Percentiles rank a stretch among this genome's conserved stretches.
phyloP scores from a whole-genome alignment of 2,888 invertebrate species.

The Meganola albula region DNA sequence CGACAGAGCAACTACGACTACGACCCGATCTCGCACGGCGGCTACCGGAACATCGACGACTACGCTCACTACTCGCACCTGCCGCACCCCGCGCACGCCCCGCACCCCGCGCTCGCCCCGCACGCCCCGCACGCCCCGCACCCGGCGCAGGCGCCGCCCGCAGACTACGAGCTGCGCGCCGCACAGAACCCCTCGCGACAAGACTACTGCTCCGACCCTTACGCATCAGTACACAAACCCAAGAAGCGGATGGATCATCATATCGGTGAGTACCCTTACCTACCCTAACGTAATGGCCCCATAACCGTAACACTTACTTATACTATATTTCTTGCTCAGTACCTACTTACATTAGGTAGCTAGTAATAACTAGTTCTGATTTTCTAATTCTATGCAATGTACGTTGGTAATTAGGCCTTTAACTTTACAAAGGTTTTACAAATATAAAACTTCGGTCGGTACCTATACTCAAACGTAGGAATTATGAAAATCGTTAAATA shows the following conservation, averaged over 20 bases:
- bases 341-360: too few species aligned
- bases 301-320: too few species aligned
- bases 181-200: constrained; percentile 91
- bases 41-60: constrained; percentile 89
- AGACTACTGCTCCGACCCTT: constrained; percentile 92
- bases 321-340: too few species aligned
- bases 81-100: constrained; percentile 58
- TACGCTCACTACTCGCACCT: constrained; percentile 91
- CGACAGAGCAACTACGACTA: constrained; percentile 83
- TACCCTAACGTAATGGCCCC: too few species aligned
- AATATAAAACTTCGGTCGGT: too few species aligned
- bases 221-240: constrained; percentile 92
- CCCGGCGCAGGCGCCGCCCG: constrained; percentile 62
- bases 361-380: too few species aligned
- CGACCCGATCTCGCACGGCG: constrained; percentile 88
- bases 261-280: constrained; percentile 87
- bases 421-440: too few species aligned
- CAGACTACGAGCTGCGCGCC: constrained; percentile 53
- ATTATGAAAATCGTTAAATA: too few species aligned
- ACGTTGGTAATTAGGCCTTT: too few species aligned
- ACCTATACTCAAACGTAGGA: too few species aligned
- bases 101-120: too few species aligned
- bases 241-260: constrained; percentile 92
- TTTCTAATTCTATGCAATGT: too few species aligned
- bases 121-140: constrained; percentile 88